These are phyloP conservation scores for Nannospalax galili DNA, from an alignment of 2,113 vertebrate species.

Conservation along the genomic window DNA sequence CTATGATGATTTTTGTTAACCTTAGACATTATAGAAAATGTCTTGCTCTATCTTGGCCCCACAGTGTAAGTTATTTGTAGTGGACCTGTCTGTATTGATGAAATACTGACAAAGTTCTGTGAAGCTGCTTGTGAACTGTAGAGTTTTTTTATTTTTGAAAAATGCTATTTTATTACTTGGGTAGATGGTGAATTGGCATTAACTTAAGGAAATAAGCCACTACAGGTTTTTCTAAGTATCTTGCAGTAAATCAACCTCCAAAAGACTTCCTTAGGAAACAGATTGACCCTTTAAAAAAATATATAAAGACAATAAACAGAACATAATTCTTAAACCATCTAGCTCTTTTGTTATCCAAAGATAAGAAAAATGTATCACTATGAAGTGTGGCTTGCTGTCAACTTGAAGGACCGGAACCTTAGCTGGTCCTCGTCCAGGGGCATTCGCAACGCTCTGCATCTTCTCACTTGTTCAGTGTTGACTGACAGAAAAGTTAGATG, in stretches of 20 bases:
- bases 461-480: constrained; percentile 39
- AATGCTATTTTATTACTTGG: constrained; percentile 22
- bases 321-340: constrained; percentile 44
- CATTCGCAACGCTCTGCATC: background rate
- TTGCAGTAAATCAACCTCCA: constrained; percentile 74
- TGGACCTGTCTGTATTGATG: background rate
- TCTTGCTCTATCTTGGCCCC: background rate
- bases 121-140: background rate
- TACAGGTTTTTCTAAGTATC: constrained; percentile 69
- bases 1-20: background rate
- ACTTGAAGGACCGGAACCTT: background rate
- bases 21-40: background rate
- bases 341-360: constrained; percentile 42
- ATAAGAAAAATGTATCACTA: constrained; percentile 41
- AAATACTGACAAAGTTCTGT: background rate
- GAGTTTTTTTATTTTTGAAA: background rate
- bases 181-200: constrained; percentile 55
- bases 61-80: background rate
- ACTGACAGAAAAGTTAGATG: background rate
- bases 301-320: constrained; percentile 37
- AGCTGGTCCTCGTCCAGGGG: background rate
- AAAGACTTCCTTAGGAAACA: constrained; percentile 77
- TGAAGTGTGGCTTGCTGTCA: constrained; percentile 34
- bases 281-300: constrained; percentile 62
- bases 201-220: constrained; percentile 73